These are phyloP conservation scores for Crenuchus spilurus DNA, from an alignment of 2,797 vertebrate genomes.

Conservation along the genomic window DNA sequence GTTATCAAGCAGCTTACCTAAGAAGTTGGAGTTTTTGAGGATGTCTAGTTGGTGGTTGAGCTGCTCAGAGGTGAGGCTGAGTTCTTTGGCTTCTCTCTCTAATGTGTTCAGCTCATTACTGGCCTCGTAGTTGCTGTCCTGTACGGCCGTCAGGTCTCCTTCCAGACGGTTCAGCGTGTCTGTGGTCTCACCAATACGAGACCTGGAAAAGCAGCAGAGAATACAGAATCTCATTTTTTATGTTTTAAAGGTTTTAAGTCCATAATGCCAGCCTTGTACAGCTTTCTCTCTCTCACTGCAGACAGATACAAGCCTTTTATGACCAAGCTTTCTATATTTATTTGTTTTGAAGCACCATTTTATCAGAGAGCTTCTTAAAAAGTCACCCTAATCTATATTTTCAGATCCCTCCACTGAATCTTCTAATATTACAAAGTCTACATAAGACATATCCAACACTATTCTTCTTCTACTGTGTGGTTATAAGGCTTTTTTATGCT, in stretches of 20 bases:
- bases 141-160: constrained; percentile 84
- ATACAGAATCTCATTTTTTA: neutral
- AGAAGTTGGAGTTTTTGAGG: constrained; percentile 94
- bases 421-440: too few relatives aligned
- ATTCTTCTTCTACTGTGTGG: too few relatives aligned
- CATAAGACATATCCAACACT: too few relatives aligned
- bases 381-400: neutral
- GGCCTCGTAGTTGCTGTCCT: constrained; percentile 90
- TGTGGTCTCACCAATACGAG: constrained; percentile 86
- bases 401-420: too few relatives aligned
- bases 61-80: constrained; percentile 87
- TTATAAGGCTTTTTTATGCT: too few relatives aligned
- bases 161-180: constrained; percentile 88
- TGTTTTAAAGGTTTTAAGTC: neutral
- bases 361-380: too few relatives aligned
- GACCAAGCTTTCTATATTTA: too few relatives aligned
- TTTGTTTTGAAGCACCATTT: too few relatives aligned
- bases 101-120: constrained; percentile 85
- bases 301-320: too few relatives aligned
- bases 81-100: constrained; percentile 84
- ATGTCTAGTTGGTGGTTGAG: constrained; percentile 83
- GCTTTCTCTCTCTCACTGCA: too few relatives aligned
- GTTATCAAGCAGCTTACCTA: constrained; percentile 88
- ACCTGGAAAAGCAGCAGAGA: constrained; percentile 68
- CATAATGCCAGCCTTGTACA: too few relatives aligned